These are phyloP conservation scores for Pristionchus maxplancki DNA, from an alignment of 2,888 invertebrate species.

Conservation along the genomic window DNA sequence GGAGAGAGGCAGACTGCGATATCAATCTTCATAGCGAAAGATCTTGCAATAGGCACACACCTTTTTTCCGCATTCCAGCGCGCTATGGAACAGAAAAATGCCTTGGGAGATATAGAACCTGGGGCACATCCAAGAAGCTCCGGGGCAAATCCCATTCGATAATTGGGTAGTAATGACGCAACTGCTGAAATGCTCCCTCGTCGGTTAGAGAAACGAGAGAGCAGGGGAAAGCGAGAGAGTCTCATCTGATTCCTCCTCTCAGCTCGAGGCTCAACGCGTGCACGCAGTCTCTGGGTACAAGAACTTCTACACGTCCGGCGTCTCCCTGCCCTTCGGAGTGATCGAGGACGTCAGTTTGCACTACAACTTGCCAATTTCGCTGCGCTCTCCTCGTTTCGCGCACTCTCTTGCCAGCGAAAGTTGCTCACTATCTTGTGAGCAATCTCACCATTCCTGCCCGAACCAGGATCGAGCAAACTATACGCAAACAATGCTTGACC, in stretches of 20 bases:
- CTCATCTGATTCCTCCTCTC: neutral
- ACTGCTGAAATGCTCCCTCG: no score
- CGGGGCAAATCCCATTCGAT: no score
- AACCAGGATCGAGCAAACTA: neutral
- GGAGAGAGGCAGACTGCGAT: neutral
- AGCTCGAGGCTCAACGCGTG: conserved; percentile 44
- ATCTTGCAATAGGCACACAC: neutral
- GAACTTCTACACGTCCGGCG: conserved; percentile 50
- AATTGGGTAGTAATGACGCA: no score
- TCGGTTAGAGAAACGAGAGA: no score
- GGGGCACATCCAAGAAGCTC: no score
- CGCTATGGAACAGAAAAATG: neutral
- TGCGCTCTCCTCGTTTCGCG: neutral
- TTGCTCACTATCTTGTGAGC: neutral
- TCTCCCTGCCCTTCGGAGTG: conserved; percentile 52
- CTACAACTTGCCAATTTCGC: neutral
- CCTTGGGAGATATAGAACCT: no score
- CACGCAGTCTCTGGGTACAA: conserved; percentile 42
- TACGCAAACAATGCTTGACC: neutral
- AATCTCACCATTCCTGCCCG: neutral
- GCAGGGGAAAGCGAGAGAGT: no score
- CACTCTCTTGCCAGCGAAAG: neutral
- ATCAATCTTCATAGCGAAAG: neutral
- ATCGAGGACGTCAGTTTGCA: conserved; percentile 45
- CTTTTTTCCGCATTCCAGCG: conserved; percentile 2